Evolutionary conservation across 2,888 invertebrate genomes (phyloP).

Genomic region (Cabera pusaria): DNA sequence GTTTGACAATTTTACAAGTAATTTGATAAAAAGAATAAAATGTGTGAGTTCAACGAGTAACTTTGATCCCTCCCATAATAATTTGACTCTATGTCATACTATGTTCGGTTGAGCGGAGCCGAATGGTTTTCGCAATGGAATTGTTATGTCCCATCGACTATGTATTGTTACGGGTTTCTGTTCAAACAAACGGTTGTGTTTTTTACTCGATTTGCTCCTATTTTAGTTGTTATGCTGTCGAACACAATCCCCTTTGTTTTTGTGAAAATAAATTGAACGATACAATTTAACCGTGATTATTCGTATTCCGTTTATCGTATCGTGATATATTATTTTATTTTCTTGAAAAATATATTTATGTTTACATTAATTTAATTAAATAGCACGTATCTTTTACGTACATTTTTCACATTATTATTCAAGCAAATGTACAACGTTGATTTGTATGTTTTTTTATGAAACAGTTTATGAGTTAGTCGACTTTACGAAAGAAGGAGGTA

Average conservation of each 20-base stretch:
- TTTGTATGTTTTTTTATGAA: no score
- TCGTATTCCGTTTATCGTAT: no score
- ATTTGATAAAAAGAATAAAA: conserved; percentile 36
- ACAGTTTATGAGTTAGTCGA: no score
- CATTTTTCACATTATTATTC: no score
- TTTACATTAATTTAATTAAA: no score
- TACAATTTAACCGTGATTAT: conserved; percentile 3
- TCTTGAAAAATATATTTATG: no score
- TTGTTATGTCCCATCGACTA: conserved; percentile 54
- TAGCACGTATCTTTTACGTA: no score
- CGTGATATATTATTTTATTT: no score
- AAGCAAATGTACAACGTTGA: no score
- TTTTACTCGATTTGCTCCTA: conserved; percentile 58
- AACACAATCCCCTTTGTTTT: conserved; percentile 28
- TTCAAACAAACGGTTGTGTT: conserved; percentile 58
- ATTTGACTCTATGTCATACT: conserved; percentile 73
- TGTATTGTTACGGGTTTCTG: conserved; percentile 52
- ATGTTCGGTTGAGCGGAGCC: conserved; percentile 67
- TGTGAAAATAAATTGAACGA: conserved; percentile 5
- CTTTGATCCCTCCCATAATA: conserved; percentile 58
- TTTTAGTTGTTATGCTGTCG: conserved; percentile 38
- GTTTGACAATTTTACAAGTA: no score
- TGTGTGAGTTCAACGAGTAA: conserved; percentile 40
- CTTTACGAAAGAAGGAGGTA: no score
- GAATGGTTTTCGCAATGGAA: conserved; percentile 78